Evolutionary conservation across 2,113 vertebrate species (phyloP).

Genomic region (Buteo buteo): DNA sequence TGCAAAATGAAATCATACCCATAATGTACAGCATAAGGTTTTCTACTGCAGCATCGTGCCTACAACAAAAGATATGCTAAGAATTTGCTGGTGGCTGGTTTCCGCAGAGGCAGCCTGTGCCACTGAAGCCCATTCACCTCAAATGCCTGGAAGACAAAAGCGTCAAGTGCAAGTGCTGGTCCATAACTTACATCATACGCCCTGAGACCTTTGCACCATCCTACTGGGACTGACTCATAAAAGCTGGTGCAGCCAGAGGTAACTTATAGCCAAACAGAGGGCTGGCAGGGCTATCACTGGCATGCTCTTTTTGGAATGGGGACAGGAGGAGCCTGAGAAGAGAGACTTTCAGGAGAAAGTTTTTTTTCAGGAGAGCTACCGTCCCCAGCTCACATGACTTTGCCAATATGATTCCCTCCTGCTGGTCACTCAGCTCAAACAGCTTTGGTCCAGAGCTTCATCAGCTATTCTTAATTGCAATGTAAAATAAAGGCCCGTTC

Average conservation of each 20-base stretch:
- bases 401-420: not conserved
- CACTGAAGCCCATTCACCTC: not conserved
- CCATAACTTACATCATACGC: not conserved
- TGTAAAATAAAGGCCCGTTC: not conserved
- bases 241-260: not conserved
- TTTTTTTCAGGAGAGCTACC: not conserved
- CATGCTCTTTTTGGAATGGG: not conserved
- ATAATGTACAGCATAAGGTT: not conserved
- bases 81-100: not conserved
- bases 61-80: not conserved
- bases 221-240: not conserved
- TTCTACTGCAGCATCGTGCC: not conserved
- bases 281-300: not conserved
- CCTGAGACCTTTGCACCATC: not conserved
- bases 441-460: not conserved
- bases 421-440: not conserved
- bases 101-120: not conserved
- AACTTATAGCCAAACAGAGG: not conserved
- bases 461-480: not conserved
- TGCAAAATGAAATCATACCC: not conserved
- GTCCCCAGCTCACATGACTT: not conserved
- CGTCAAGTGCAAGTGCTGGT: not conserved
- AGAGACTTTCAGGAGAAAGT: not conserved
- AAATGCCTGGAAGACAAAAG: not conserved
- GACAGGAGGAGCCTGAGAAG: not conserved